Evolutionary conservation across 1,140 invertebrate genomes (phyloP).

Genomic region (Eumeta japonica): DNA sequence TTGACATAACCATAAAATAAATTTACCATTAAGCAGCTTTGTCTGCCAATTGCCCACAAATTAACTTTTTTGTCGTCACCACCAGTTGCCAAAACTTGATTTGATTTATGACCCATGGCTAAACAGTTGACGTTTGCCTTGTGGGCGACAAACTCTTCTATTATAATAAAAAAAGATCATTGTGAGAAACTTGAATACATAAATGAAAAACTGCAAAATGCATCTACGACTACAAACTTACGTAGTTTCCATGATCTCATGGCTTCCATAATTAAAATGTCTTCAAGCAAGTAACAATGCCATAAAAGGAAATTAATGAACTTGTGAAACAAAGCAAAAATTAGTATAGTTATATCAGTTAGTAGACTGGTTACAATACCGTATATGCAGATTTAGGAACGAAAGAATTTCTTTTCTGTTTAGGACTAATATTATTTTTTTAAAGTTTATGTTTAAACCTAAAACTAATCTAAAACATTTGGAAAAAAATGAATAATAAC

Average conservation of each 20-base stretch:
- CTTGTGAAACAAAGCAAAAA: too few relatives aligned
- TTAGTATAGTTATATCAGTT: too few relatives aligned
- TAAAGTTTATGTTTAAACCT: too few relatives aligned
- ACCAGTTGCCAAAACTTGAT: slow-evolving; percentile 87
- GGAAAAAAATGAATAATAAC: too few relatives aligned
- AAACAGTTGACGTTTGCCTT: slow-evolving; percentile 86
- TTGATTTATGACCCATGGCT: slow-evolving; percentile 82
- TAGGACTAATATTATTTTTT: too few relatives aligned
- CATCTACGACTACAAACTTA: slow-evolving; percentile 34
- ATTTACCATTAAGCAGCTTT: slow-evolving; percentile 91
- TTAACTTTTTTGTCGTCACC: slow-evolving; percentile 98
- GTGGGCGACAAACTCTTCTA: slow-evolving; percentile 91
- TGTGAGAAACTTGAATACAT: not conserved
- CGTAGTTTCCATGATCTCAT: slow-evolving; percentile 54
- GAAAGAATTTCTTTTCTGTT: too few relatives aligned
- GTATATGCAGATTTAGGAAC: too few relatives aligned
- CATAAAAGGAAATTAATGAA: too few relatives aligned
- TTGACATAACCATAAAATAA: slow-evolving; percentile 1
- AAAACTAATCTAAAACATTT: too few relatives aligned
- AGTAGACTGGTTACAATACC: too few relatives aligned
- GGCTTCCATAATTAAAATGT: too few relatives aligned
- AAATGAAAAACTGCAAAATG: not conserved
- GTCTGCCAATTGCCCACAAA: slow-evolving; percentile 93
- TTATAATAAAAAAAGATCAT: slow-evolving; percentile 21
- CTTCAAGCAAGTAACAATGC: too few relatives aligned